phyloP scores from a whole-genome alignment of 1,140 invertebrate species.

The Brachionus koreanus region DNA sequence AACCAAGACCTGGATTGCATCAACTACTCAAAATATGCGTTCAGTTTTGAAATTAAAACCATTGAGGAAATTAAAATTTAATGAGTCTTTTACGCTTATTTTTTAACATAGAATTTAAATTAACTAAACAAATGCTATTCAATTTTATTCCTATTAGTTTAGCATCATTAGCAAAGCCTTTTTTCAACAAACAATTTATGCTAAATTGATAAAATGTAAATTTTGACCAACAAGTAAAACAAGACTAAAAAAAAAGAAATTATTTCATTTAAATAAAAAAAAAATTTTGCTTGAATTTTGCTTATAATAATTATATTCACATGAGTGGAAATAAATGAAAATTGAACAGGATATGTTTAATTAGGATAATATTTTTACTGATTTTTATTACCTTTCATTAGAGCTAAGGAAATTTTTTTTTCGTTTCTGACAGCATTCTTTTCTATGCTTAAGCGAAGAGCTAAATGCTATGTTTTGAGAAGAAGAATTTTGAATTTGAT shows the following conservation, averaged over 20 bases:
- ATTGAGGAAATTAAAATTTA: constrained; percentile 3
- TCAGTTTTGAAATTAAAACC: background rate
- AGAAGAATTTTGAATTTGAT: constrained; percentile 14
- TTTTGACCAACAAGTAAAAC: background rate
- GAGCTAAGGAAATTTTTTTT: constrained; percentile 30
- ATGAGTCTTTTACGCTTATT: background rate
- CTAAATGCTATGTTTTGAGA: background rate
- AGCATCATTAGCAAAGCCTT: background rate
- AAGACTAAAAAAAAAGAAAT: too few relatives aligned
- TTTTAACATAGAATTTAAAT: background rate
- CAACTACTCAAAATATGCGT: background rate
- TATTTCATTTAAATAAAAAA: too few relatives aligned
- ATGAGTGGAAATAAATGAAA: too few relatives aligned
- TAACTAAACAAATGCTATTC: background rate
- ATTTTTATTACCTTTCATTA: constrained; percentile 17
- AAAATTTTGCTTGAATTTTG: too few relatives aligned
- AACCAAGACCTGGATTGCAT: background rate
- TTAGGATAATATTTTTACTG: background rate
- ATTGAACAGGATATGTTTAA: background rate
- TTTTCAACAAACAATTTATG: background rate
- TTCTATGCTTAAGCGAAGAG: background rate
- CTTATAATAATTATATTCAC: too few relatives aligned
- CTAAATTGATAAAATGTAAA: background rate
- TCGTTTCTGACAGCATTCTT: constrained; percentile 14
- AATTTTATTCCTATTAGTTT: background rate